Evolutionary conservation across 1,140 invertebrate species (phyloP), one percentile per base, ranked within the genome.

Genomic region (Conus betulinus): DNA sequence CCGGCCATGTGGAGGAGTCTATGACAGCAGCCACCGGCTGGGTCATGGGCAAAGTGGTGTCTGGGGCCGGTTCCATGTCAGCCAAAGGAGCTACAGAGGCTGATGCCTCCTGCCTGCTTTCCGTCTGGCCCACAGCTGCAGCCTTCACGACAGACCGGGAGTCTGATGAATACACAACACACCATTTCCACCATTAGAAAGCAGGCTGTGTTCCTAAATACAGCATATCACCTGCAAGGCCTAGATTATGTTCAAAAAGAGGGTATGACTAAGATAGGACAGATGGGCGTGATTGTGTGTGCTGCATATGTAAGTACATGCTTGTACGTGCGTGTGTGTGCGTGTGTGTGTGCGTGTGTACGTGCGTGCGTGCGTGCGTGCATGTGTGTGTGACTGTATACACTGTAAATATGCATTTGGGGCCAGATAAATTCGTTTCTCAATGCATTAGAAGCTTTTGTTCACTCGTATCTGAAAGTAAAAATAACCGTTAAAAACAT

Each of bases 1-100:
- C 85, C 55, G 85, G 74, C 85, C 85, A 87, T 3, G 85, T 87
- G 84, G 55, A 87, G 76, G 23, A 23, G 71, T 79, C 55, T 85
- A 87, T 63, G 81, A 63, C 76, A 1, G 82, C 57, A 5, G 55
- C 23, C 6, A 52, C 23, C 11, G 87, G 81, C 55, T 84, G 67
- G 17, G 60, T 8, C 3, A 39, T 17, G 51, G 57, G 81, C 11
- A 55, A 27, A 2, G 84, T 85, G 52, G 71, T 53, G 82, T 76
- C 83, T 78, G 63, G 87, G n/a, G 52, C 83, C 67, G 52, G 71
- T 0, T 84, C 87, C 53, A 53, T 78, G 55, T 74, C 85, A 15
- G 74, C 74, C 39, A 86, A 23, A 11, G 74, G 53, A 23, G 52
- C 60, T n/a, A 11, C n/a, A 15, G 57, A 15, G 57, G 79, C 15